phyloP scores from a whole-genome alignment of 2,797 vertebrate genomes.

The Mastacembelus armatus region DNA sequence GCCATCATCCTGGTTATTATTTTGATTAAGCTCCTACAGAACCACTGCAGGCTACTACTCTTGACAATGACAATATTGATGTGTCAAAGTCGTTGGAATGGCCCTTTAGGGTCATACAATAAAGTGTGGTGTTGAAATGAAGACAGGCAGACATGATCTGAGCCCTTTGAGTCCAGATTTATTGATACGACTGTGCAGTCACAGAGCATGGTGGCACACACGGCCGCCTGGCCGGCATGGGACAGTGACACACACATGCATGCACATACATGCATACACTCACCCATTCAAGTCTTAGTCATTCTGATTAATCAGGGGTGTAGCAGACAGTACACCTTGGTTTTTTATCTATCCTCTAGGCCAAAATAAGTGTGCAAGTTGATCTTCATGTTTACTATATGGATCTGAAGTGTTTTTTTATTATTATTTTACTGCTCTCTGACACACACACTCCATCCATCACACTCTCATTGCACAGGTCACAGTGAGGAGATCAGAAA shows the following conservation, averaged over 20 bases:
- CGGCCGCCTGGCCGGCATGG: slow-evolving; percentile 71
- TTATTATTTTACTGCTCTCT: too few species aligned
- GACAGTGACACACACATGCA: slow-evolving; percentile 64
- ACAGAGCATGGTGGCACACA: slow-evolving; percentile 82
- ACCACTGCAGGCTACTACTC: not conserved
- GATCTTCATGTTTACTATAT: too few species aligned
- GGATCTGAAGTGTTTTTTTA: slow-evolving; percentile 18
- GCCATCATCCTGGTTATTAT: too few species aligned
- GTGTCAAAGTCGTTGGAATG: not conserved
- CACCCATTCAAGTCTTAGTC: slow-evolving; percentile 24
- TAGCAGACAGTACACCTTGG: slow-evolving; percentile 21
- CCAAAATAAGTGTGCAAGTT: not conserved
- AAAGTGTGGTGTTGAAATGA: slow-evolving; percentile 61
- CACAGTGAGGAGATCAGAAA: slow-evolving; percentile 83
- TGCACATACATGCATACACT: slow-evolving; percentile 34
- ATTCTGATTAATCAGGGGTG: slow-evolving; percentile 26
- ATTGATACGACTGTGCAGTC: slow-evolving; percentile 86
- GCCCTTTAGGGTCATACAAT: not conserved
- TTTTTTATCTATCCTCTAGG: not conserved
- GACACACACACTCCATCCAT: slow-evolving; percentile 29
- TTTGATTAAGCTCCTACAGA: not conserved
- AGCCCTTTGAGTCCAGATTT: slow-evolving; percentile 89
- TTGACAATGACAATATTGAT: not conserved
- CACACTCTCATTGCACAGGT: slow-evolving; percentile 63
- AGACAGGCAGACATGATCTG: slow-evolving; percentile 83